A percentile compares a stretch with the other conserved stretches of the same genome.
These are phyloP conservation scores for Scaptomyza hsui DNA, from an alignment of 1,140 invertebrate genomes.

Conservation along the genomic window DNA sequence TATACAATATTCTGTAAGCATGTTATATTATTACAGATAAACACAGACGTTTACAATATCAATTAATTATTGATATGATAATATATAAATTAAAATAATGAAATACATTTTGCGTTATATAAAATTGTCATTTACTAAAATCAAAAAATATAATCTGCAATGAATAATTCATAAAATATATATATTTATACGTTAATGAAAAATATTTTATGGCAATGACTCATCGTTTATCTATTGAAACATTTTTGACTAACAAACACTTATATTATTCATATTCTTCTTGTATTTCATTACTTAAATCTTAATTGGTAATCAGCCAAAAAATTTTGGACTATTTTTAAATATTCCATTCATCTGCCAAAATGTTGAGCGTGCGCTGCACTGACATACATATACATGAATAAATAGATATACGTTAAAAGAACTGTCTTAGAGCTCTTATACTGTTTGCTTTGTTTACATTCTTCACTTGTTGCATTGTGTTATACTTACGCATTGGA, in stretches of 20 bases:
- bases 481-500: not conserved
- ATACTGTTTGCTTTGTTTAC: slow-evolving; percentile 63
- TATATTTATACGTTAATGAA: too few species aligned
- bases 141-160: too few species aligned
- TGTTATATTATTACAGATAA: too few species aligned
- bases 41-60: too few species aligned
- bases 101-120: too few species aligned
- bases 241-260: not conserved
- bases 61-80: too few species aligned
- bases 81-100: too few species aligned
- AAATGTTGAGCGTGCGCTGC: slow-evolving; percentile 36
- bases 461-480: slow-evolving; percentile 13
- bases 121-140: too few species aligned
- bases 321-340: slow-evolving; percentile 61
- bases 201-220: slow-evolving; percentile 8
- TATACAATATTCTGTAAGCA: too few species aligned
- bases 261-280: slow-evolving; percentile 41
- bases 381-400: slow-evolving; percentile 61
- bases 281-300: slow-evolving; percentile 72
- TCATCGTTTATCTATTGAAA: slow-evolving; percentile 20
- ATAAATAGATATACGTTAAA: slow-evolving; percentile 12
- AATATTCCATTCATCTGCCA: slow-evolving; percentile 62
- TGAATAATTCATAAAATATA: too few species aligned
- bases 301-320: slow-evolving; percentile 66
- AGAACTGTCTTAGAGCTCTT: slow-evolving; percentile 51